phyloP scores from a whole-genome alignment of 2,113 vertebrate species.

The Meleagris gallopavo region DNA sequence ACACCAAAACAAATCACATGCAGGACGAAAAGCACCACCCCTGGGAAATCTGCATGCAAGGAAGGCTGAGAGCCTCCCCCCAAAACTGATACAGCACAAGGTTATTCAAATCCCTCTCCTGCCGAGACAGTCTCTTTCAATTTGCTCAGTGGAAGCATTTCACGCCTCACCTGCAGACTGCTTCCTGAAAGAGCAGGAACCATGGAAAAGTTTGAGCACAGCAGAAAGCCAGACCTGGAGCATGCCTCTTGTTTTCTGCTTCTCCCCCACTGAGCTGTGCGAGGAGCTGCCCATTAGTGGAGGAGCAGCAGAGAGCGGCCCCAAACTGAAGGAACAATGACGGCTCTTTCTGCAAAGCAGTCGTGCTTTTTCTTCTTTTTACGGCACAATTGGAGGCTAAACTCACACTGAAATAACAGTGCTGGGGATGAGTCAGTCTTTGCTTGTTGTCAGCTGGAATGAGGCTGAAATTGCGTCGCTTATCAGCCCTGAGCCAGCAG shows the following conservation, averaged over 20 bases:
- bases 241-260: not conserved
- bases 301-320: not conserved
- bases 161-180: not conserved
- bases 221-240: not conserved
- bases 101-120: not conserved
- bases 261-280: not conserved
- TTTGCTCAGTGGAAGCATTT: conserved; percentile 20
- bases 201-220: not conserved
- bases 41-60: conserved; percentile 45
- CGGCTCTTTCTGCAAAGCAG: not conserved
- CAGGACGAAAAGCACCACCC: conserved; percentile 2
- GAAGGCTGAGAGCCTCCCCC: conserved; percentile 3
- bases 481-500: not conserved
- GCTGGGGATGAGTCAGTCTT: conserved; percentile 7
- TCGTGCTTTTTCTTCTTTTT: not conserved
- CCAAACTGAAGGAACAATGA: not conserved
- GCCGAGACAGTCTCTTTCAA: conserved; percentile 35
- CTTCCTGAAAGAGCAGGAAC: conserved; percentile 3
- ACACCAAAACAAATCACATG: not conserved
- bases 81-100: not conserved
- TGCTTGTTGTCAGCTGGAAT: not conserved
- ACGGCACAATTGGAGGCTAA: not conserved
- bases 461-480: not conserved
- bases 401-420: not conserved
- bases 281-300: not conserved